These are phyloP conservation scores for Ochotona princeps DNA, from an alignment of 2,113 vertebrate species.

Conservation along the genomic window DNA sequence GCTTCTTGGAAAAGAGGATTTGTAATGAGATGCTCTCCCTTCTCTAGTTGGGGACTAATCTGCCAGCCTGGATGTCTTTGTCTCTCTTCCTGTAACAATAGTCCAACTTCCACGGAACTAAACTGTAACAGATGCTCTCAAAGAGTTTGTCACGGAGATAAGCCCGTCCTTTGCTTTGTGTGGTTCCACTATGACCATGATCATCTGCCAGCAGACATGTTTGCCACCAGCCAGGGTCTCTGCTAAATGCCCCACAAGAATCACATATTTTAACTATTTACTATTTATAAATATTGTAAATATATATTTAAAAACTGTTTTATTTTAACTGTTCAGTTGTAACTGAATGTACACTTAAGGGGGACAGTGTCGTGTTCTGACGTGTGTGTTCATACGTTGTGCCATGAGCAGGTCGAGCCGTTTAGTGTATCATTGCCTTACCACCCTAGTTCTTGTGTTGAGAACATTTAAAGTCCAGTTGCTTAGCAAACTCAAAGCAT, in stretches of 20 bases:
- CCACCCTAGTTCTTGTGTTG: neutral
- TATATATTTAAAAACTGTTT: neutral
- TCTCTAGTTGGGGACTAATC: slow-evolving; percentile 36
- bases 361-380: neutral
- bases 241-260: neutral
- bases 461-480: slow-evolving; percentile 22
- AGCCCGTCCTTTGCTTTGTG: neutral
- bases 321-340: neutral
- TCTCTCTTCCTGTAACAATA: neutral
- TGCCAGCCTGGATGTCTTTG: neutral
- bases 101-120: neutral
- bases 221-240: neutral
- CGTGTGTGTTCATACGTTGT: neutral
- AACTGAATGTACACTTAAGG: neutral
- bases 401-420: neutral
- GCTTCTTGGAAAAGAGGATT: slow-evolving; percentile 53
- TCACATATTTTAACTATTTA: neutral
- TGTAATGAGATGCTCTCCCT: slow-evolving; percentile 60
- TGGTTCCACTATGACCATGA: neutral
- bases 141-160: neutral
- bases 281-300: neutral
- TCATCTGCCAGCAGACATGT: neutral
- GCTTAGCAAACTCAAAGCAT: neutral
- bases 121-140: neutral
- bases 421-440: slow-evolving; percentile 12